These are phyloP conservation scores for Carposina sasakii DNA, from an alignment of 1,140 invertebrate genomes.

Conservation along the genomic window DNA sequence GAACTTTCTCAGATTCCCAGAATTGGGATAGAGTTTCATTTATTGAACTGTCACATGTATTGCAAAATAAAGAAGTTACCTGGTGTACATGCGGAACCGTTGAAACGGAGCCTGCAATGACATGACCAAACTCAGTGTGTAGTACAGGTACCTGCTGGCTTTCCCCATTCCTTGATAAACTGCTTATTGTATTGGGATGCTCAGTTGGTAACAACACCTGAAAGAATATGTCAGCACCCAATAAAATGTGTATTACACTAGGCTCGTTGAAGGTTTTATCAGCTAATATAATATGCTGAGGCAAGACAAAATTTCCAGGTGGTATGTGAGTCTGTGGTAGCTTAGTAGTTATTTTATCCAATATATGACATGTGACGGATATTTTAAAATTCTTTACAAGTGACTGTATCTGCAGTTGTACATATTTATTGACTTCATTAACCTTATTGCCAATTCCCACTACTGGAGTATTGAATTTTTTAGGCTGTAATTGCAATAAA, in stretches of 20 bases:
- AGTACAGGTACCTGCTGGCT: background rate
- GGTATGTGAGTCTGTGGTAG: background rate
- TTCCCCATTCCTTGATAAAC: background rate
- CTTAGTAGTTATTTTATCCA: background rate
- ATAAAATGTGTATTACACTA: background rate
- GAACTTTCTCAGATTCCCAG: slow-evolving; percentile 2
- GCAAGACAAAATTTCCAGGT: background rate
- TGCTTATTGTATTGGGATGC: background rate
- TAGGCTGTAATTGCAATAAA: background rate
- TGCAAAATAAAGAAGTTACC: slow-evolving; percentile 4
- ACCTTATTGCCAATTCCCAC: background rate
- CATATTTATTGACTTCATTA: background rate
- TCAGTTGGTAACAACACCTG: background rate
- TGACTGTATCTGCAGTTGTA: background rate
- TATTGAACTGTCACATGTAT: background rate
- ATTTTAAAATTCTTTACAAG: background rate
- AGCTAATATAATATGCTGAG: background rate
- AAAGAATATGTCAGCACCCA: background rate
- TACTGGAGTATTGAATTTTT: background rate
- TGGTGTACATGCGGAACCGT: too few species aligned
- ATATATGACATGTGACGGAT: background rate
- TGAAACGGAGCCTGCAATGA: too few species aligned
- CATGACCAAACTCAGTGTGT: background rate
- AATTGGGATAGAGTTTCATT: slow-evolving; percentile 1
- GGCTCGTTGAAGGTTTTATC: background rate